A percentile compares a stretch with the other conserved stretches of the same genome.
Conservation (phyloP, 2,888 invertebrate genomes). For the Drosophila dives region DNA sequence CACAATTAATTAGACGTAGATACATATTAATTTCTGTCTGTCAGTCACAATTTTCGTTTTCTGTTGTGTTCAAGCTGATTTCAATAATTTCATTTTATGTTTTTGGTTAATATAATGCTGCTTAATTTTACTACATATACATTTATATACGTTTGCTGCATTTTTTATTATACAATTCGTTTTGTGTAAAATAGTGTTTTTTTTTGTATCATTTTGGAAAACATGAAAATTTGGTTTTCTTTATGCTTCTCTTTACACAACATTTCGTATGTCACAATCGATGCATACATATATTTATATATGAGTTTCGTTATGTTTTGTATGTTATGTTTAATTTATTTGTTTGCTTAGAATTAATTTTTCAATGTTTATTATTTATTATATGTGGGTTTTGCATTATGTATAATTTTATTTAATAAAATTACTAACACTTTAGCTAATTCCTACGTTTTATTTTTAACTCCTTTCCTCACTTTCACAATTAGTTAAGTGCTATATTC, state of each 20-base stretch:
- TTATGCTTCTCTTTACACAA: slow-evolving; percentile 56
- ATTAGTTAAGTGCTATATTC: slow-evolving; percentile 70
- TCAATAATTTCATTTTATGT: slow-evolving; percentile 62
- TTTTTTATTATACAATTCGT: slow-evolving; percentile 72
- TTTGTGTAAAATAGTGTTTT: slow-evolving; percentile 57
- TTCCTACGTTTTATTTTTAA: slow-evolving; percentile 69
- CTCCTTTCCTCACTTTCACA: slow-evolving; percentile 59
- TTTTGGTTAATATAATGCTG: slow-evolving; percentile 77
- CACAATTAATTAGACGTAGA: slow-evolving; percentile 62
- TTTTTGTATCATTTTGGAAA: slow-evolving; percentile 52
- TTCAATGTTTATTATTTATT: slow-evolving; percentile 48
- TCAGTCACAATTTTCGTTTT: slow-evolving; percentile 66
- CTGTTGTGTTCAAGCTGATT: slow-evolving; percentile 57
- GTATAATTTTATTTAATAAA: slow-evolving; percentile 83
- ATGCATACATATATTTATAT: slow-evolving; percentile 52
- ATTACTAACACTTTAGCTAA: slow-evolving; percentile 83
- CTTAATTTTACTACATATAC: slow-evolving; percentile 73
- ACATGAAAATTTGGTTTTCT: slow-evolving; percentile 53
- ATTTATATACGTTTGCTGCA: slow-evolving; percentile 75
- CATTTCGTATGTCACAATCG: slow-evolving; percentile 46
- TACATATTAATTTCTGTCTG: slow-evolving; percentile 34
- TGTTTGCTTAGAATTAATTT: slow-evolving; percentile 44
- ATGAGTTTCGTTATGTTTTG: slow-evolving; percentile 38
- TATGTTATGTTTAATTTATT: slow-evolving; percentile 18
- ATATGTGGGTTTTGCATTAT: slow-evolving; percentile 49